Base-by-base conservation (phyloP, 1,140 invertebrate genomes). In the Triops cancriformis region DNA sequence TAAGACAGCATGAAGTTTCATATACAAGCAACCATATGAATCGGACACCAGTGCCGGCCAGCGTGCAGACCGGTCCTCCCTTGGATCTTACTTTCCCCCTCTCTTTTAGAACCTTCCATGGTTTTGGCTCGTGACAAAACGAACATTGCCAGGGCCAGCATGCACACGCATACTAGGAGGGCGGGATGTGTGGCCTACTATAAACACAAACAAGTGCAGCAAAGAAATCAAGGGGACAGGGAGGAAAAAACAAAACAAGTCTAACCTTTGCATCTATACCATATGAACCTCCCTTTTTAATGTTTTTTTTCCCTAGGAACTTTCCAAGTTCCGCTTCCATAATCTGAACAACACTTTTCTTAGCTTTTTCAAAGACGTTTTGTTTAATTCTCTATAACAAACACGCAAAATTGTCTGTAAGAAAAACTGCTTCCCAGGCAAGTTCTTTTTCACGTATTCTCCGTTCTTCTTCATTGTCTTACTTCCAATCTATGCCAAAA, bases 1-100 rank as follows among this genome's bases (percentile, higher is more conserved):
- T 64, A 64, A 64, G 51, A 64, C 51, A 64, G 51, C 51, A 64
- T 64, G 51, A 64, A 64, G 51, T 64, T 64, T 64, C 51, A 64
- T 64, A 23, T 64, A 64, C 51, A 64, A 64, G 51, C 51, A 64
- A 64, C 51, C 51, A 64, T 37, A 37, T 64, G 51, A 64, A 64
- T 64, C 18, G 51, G 51, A 64, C 51, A 64, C 51, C 51, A 64
- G 51, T 64, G 51, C 51, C 51, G 51, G 51, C 51, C 51, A 64
- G 51, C 51, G 51, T 64, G 51, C 51, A 64, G 31, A 37, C 31
- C 31, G 51, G 51, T 64, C 51, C 51, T 14, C 51, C 51, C 51
- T 64, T 64, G 51, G 23, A 37, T 37, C 31, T 37, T 37, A 37
- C 7, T 37, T 37, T 37, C 7, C 7, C 31, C 23, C 51, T 64